Conservation (phyloP, 2,888 invertebrate genomes). For the Lordiphosa andalusiaca region DNA sequence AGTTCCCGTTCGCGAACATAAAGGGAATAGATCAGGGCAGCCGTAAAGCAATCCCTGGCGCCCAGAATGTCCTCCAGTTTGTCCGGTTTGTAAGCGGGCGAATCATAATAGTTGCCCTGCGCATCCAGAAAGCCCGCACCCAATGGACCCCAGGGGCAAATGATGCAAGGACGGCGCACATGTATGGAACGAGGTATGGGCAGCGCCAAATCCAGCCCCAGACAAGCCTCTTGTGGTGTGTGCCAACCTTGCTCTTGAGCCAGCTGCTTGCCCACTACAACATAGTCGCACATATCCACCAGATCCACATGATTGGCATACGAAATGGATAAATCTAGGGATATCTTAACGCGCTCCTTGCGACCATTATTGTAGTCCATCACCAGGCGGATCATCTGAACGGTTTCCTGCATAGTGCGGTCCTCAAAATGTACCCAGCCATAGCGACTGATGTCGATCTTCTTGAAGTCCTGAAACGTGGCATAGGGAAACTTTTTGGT, state of each 20-base stretch:
- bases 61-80: conserved; percentile 84
- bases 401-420: conserved; percentile 79
- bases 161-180: conserved; percentile 42
- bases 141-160: conserved; percentile 82
- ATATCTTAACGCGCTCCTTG: conserved; percentile 80
- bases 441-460: conserved; percentile 82
- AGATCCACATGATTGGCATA: conserved; percentile 80
- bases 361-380: conserved; percentile 78
- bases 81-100: conserved; percentile 81
- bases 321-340: conserved; percentile 83
- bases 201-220: conserved; percentile 72
- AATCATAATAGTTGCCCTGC: conserved; percentile 74
- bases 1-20: conserved; percentile 78
- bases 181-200: conserved; percentile 67
- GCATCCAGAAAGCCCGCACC: conserved; percentile 57
- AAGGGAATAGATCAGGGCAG: conserved; percentile 82
- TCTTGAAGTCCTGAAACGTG: conserved; percentile 81
- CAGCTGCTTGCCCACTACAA: conserved; percentile 85
- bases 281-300: conserved; percentile 80
- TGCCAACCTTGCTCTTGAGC: conserved; percentile 81
- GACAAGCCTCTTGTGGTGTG: conserved; percentile 81
- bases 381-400: conserved; percentile 82
- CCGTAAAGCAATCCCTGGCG: conserved; percentile 86
- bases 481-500: conserved; percentile 75
- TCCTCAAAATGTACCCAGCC: conserved; percentile 86